Evolutionary conservation across 1,140 invertebrate genomes (phyloP).

Genomic region (Aplysia californica): DNA sequence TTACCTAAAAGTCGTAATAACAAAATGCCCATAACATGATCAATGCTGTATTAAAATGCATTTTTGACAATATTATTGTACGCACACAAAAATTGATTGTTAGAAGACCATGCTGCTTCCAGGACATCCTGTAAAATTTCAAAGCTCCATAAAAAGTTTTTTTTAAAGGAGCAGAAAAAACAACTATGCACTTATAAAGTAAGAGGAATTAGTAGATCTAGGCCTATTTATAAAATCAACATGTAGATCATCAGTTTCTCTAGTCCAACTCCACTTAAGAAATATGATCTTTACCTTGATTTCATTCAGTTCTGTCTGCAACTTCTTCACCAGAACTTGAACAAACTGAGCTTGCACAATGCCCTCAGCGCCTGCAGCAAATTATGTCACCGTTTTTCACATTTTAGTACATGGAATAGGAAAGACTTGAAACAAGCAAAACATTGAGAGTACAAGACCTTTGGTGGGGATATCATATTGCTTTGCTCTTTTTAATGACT

Average conservation of each 20-base stretch:
- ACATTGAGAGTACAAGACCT: too few species aligned
- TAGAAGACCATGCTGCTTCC: neutral
- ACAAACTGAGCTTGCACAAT: constrained; percentile 63
- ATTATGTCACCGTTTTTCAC: too few species aligned
- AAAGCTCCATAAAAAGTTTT: too few species aligned
- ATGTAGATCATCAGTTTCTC: too few species aligned
- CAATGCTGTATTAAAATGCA: neutral
- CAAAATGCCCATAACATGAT: neutral
- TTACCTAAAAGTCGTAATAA: neutral
- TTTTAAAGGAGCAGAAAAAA: neutral
- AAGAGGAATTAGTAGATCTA: too few species aligned
- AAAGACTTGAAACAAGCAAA: too few species aligned
- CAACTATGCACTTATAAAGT: neutral
- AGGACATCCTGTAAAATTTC: too few species aligned
- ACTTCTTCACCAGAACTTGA: constrained; percentile 60
- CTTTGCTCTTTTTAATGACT: too few species aligned
- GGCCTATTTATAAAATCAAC: too few species aligned
- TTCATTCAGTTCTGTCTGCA: constrained; percentile 63
- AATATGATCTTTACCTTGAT: constrained; percentile 56
- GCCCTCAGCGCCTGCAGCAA: constrained; percentile 57
- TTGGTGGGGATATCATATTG: too few species aligned
- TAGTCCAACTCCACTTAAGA: neutral
- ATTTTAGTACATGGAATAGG: too few species aligned
- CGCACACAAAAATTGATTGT: neutral
- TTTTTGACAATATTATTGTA: neutral